Evolutionary conservation across 2,888 invertebrate genomes (phyloP).

Genomic region (Ceriagrion tenellum): DNA sequence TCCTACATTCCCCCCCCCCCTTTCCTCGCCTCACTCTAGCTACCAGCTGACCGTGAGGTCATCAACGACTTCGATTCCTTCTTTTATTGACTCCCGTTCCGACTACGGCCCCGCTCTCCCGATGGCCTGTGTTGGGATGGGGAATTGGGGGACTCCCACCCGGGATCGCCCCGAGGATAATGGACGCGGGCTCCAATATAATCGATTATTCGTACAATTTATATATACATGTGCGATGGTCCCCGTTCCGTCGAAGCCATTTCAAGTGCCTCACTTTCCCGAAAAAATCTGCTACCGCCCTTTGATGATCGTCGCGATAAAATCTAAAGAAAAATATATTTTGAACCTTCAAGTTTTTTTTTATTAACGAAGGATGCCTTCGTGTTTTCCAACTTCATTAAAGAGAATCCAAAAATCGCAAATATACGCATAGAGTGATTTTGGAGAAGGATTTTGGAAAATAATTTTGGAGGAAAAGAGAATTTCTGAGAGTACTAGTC

Average conservation of each 20-base stretch:
- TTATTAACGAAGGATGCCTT: neutral
- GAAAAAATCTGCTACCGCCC: neutral
- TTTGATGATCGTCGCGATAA: neutral
- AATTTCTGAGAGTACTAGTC: too few relatives aligned
- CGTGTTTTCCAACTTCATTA: neutral
- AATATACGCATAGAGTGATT: neutral
- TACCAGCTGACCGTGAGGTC: neutral
- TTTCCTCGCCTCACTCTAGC: neutral
- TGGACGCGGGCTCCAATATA: neutral
- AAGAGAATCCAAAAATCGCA: neutral
- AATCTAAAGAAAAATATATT: neutral
- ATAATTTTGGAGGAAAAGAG: too few relatives aligned
- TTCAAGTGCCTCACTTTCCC: neutral
- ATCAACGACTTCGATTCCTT: neutral
- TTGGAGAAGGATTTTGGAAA: too few relatives aligned
- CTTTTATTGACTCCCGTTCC: neutral
- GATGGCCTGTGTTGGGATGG: neutral
- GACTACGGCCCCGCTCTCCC: neutral
- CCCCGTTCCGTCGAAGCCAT: neutral
- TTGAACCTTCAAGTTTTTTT: neutral
- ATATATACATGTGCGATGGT: neutral
- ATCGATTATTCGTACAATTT: neutral
- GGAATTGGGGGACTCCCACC: neutral
- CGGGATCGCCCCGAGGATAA: neutral
- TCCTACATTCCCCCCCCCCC: neutral